A percentile compares a stretch with the other conserved stretches of the same genome.
Conservation (phyloP, 2,797 vertebrate genomes). For the Tapirus indicus region DNA sequence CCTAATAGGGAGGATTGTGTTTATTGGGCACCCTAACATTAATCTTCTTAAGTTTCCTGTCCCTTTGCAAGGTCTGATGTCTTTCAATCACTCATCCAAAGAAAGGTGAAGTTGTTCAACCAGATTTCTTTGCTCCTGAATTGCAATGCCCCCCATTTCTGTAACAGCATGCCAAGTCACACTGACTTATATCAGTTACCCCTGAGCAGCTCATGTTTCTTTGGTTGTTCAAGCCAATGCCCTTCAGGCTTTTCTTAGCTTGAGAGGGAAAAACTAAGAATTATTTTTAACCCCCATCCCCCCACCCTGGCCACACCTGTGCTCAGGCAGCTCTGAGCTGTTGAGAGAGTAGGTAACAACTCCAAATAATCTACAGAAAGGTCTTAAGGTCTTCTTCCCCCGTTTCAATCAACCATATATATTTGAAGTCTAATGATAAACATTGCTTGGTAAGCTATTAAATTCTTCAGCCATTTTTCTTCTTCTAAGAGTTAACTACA, state of each 20-base stretch:
- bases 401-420: not conserved
- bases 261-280: not conserved
- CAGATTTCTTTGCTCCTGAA: not conserved
- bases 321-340: not conserved
- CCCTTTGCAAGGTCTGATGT: not conserved
- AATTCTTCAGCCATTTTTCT: not conserved
- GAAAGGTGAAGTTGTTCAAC: not conserved
- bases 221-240: not conserved
- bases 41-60: not conserved
- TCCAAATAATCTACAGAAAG: not conserved
- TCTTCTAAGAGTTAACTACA: not conserved
- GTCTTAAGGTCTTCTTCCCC: not conserved
- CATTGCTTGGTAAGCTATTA: not conserved
- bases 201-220: accelerated
- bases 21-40: no score
- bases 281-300: not conserved
- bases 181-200: accelerated
- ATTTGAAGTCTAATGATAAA: not conserved
- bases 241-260: not conserved
- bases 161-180: accelerated
- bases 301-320: accelerated
- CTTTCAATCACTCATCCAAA: not conserved
- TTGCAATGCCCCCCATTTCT: accelerated
- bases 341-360: not conserved
- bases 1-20: accelerated